Evolutionary conservation across 1,140 invertebrate genomes (phyloP).

Genomic region (Andrena cerasifolii): DNA sequence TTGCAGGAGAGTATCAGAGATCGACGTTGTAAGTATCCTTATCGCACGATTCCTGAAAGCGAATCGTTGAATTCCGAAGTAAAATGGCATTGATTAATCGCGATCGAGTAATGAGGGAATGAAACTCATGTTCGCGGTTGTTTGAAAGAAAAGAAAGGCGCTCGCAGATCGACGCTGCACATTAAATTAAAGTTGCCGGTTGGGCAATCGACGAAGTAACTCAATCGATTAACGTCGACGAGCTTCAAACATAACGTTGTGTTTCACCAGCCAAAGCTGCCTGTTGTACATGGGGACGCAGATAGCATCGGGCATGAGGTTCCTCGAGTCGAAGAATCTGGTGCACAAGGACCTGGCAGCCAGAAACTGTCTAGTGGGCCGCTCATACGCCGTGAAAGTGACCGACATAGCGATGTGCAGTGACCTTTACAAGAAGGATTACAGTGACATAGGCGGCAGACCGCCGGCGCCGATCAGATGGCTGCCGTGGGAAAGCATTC

Average conservation of each 20-base stretch:
- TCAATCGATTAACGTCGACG: slow-evolving; percentile 8
- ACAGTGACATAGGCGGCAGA: slow-evolving; percentile 88
- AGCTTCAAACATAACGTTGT: neutral
- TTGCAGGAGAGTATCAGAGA: neutral
- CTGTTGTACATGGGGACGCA: slow-evolving; percentile 93
- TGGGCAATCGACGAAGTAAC: neutral
- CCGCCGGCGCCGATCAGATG: slow-evolving; percentile 89
- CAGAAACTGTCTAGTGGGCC: slow-evolving; percentile 92
- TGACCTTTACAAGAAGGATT: slow-evolving; percentile 91
- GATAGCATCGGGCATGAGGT: slow-evolving; percentile 94
- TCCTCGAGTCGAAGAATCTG: slow-evolving; percentile 90
- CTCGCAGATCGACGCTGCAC: neutral
- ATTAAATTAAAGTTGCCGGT: slow-evolving; percentile 14
- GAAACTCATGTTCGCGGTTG: neutral
- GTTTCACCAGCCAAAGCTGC: slow-evolving; percentile 88
- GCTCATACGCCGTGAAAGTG: slow-evolving; percentile 91
- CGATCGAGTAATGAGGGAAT: too few species aligned
- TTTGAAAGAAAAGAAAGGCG: neutral
- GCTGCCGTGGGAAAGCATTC: slow-evolving; percentile 93
- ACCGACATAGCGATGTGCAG: slow-evolving; percentile 96
- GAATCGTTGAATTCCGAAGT: neutral
- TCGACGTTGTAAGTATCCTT: neutral
- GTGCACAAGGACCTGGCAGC: slow-evolving; percentile 91
- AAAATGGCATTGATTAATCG: too few species aligned
- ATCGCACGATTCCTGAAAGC: too few species aligned